These are phyloP conservation scores for Aurelia sp. DNA, from an alignment of 30 jellyfish, hydroid and myxozoan genomes.

Conservation along the genomic window DNA sequence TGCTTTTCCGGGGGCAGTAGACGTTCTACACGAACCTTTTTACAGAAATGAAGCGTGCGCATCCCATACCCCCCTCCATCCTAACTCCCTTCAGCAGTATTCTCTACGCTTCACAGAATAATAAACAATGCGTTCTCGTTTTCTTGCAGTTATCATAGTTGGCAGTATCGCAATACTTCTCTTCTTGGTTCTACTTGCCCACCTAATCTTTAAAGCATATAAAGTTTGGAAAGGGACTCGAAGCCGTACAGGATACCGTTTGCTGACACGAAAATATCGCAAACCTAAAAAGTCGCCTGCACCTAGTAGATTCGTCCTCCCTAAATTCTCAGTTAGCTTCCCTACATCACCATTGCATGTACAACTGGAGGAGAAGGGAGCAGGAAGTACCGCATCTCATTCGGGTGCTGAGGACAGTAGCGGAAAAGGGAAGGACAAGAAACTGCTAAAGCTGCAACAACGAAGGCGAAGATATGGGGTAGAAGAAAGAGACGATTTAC, in stretches of 20 bases:
- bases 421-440: neutral
- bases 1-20: no score
- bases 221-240: neutral
- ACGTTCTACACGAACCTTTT: no score
- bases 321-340: slow-evolving; percentile 26
- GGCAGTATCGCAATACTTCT: slow-evolving; percentile 11
- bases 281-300: neutral
- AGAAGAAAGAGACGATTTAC: neutral
- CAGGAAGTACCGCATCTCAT: neutral
- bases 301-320: neutral
- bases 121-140: neutral
- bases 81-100: no score
- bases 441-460: neutral
- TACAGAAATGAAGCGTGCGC: no score
- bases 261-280: neutral
- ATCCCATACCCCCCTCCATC: no score
- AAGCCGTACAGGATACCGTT: neutral
- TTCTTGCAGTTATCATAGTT: slow-evolving; percentile 22
- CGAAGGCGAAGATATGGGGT: neutral
- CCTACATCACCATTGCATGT: slow-evolving; percentile 26
- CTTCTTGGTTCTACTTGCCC: neutral
- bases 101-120: no score
- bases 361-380: neutral
- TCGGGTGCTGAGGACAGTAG: neutral
- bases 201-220: neutral